Conservation (phyloP, 1,140 invertebrate species). For the Drosophila orena region DNA sequence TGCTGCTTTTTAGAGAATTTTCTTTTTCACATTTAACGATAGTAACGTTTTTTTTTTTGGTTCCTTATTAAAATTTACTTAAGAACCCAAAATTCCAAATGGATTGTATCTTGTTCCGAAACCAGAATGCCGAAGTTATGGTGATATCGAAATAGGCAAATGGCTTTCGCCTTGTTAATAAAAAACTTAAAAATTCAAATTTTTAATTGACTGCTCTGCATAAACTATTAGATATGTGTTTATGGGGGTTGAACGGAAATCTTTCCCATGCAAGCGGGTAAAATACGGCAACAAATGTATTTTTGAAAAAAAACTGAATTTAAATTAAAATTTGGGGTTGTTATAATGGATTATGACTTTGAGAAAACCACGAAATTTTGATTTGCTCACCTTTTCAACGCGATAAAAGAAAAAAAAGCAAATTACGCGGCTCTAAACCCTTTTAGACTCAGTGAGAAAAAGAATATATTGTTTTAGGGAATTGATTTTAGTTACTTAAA, state of each 20-base stretch:
- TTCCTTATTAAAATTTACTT: too few relatives aligned
- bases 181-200: not conserved
- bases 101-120: too few relatives aligned
- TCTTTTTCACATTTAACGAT: too few relatives aligned
- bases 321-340: slow-evolving; percentile 1
- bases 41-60: too few relatives aligned
- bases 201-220: not conserved
- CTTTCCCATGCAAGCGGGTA: not conserved
- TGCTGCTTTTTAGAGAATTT: too few relatives aligned
- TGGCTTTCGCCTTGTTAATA: too few relatives aligned
- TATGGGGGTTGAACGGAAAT: not conserved
- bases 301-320: slow-evolving; percentile 2
- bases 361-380: slow-evolving; percentile 5
- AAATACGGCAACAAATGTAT: not conserved
- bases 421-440: not conserved
- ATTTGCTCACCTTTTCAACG: not conserved
- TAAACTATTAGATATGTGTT: not conserved
- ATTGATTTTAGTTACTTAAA: too few relatives aligned
- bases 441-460: not conserved
- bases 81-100: too few relatives aligned
- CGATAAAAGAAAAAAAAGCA: not conserved
- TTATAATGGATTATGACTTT: not conserved
- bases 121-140: too few relatives aligned
- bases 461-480: not conserved
- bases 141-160: too few relatives aligned